Conservation (phyloP, 2,888 invertebrate species). For the Sarcophaga variegata region DNA sequence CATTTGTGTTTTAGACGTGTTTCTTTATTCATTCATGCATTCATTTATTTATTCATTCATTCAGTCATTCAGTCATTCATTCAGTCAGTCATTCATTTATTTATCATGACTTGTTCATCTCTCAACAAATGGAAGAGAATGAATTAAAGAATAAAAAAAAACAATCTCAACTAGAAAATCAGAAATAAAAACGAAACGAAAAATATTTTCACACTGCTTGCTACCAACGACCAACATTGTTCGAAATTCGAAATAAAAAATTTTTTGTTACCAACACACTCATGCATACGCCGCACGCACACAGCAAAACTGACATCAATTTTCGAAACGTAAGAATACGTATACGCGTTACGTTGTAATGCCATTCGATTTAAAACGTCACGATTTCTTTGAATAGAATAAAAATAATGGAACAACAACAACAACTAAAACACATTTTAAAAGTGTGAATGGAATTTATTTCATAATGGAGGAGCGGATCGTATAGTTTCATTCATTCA, state of each 20-base stretch:
- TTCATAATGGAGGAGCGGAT: slow-evolving; percentile 7
- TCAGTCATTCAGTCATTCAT: background rate
- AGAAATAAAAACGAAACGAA: background rate
- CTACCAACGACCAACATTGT: background rate
- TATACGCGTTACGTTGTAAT: background rate
- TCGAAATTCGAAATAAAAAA: background rate
- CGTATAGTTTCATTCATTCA: slow-evolving; percentile 52
- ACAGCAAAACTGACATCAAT: background rate
- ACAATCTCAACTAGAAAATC: background rate
- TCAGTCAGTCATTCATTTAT: slow-evolving; percentile 3
- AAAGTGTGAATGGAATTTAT: slow-evolving; percentile 48
- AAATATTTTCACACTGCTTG: background rate
- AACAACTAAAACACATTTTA: background rate
- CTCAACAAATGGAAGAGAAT: slow-evolving; percentile 34
- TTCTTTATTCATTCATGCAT: background rate
- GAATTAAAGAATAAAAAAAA: background rate
- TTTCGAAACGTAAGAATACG: background rate
- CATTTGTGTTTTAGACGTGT: slow-evolving; percentile 32
- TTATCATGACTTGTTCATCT: slow-evolving; percentile 48
- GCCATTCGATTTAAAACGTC: background rate
- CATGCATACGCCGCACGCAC: background rate
- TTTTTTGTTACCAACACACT: background rate
- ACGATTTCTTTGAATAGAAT: background rate
- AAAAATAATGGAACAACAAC: no score
- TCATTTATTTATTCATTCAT: slow-evolving; percentile 4